These are phyloP conservation scores for Phytoseiulus persimilis DNA, from an alignment of 2,888 invertebrate genomes.

Conservation along the genomic window DNA sequence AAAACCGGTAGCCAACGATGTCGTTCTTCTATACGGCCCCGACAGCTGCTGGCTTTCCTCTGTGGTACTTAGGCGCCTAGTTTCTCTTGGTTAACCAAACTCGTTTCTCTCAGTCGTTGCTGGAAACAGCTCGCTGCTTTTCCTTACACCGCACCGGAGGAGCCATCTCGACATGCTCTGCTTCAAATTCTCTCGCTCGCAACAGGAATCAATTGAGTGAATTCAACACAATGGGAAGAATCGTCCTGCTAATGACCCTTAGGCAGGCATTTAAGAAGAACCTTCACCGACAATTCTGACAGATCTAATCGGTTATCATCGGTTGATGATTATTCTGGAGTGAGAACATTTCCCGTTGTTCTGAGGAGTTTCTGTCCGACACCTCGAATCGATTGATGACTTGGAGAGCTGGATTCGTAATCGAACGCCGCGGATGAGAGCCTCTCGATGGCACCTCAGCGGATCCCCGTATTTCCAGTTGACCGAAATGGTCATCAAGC, in stretches of 20 bases:
- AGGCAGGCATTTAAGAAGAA: neutral
- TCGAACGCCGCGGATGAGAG: no score
- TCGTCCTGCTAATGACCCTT: neutral
- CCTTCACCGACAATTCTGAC: neutral
- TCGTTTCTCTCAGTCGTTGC: neutral
- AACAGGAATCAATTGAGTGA: neutral
- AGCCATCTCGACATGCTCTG: neutral
- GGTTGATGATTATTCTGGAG: neutral
- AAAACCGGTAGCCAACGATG: neutral
- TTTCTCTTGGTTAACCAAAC: neutral
- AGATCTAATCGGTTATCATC: neutral
- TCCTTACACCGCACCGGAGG: neutral
- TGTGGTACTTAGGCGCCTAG: neutral
- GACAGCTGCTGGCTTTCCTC: neutral
- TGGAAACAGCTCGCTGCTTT: neutral
- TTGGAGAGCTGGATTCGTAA: no score
- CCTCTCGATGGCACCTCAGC: no score
- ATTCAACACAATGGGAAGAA: neutral
- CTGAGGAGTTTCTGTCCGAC: no score
- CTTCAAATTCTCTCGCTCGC: neutral
- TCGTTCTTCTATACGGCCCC: neutral
- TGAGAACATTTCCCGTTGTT: neutral
- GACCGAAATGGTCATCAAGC: no score
- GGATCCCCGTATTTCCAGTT: no score
- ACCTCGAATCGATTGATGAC: no score